Evolutionary conservation across 2,797 vertebrate genomes (phyloP), one percentile per base, ranked within the genome.

Genomic region (Acanthiza pusilla): DNA sequence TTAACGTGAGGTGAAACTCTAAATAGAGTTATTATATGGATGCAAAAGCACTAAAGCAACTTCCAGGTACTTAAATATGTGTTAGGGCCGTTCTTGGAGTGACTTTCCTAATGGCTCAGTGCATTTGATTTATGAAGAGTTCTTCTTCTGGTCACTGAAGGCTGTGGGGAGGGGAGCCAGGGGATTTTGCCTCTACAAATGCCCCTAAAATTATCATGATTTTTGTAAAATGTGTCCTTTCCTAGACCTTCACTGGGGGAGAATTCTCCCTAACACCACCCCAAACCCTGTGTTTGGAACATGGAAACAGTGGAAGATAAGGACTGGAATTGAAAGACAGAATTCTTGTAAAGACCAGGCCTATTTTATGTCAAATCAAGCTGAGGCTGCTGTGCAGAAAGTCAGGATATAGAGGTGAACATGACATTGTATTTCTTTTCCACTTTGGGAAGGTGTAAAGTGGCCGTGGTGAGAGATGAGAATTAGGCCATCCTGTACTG

Each of bases 141-240:
- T 80, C 80, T 66, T 65, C 22, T 53, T 63, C 36, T 91, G 66
- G 62, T 95, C 71, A 34, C 97, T 96, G 86, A 83, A 78, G 91
- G 22, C 63, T 23, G 71, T 50, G n/a, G 54, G 34, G 53, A 80
- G 51, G 36, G 77, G 70, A 94, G 34, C 83, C 88, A 75, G 93
- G 89, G 78, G 60, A 10, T 83, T 83, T 87, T 88, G 25, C 30
- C 45, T 80, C 75, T 89, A 73, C 62, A 89, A 65, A 94, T 57
- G 65, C 61, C 65, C 43, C 45, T 92, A 42, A 10, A 70, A 81
- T 38, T 68, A 7, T 18, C 18, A 1, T 21, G 66, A 32, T 54
- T 30, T 54, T 38, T 80, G 21, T 75, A 27, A 25, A 32, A 18
- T 23, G 4, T 8, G 1, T 62, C 27, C 13, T 73, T 83, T 74